Conservation (phyloP, 2,888 invertebrate genomes). For the Ichneumoninae sp. region DNA sequence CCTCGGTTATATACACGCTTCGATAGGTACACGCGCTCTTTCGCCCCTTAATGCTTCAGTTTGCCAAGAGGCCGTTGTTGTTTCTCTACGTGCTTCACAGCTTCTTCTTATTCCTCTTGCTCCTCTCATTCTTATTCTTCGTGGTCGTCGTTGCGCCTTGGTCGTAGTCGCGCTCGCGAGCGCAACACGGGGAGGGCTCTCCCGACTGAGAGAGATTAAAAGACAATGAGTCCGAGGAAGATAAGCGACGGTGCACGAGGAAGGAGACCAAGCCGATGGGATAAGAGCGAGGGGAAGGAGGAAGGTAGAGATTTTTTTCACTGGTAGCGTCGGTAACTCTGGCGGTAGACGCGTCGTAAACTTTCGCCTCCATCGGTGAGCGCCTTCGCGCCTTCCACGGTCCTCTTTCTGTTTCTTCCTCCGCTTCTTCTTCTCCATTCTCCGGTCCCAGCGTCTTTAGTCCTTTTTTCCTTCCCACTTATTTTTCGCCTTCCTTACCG, state of each 20-base stretch:
- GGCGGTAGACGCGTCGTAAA: conserved; percentile 82
- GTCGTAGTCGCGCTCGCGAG: conserved; percentile 24
- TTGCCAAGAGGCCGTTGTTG: conserved; percentile 27
- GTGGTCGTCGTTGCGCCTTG: not conserved
- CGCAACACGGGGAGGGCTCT: conserved; percentile 27
- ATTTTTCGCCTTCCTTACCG: conserved; percentile 63
- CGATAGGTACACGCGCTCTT: conserved; percentile 33
- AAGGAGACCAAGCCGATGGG: conserved; percentile 45
- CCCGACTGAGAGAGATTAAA: conserved; percentile 46
- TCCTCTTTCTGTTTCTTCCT: conserved; percentile 55
- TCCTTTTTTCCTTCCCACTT: conserved; percentile 56
- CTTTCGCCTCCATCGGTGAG: conserved; percentile 81
- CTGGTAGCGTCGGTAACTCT: conserved; percentile 82
- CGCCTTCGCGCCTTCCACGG: conserved; percentile 76
- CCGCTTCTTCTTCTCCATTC: conserved; percentile 63
- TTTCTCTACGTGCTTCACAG: conserved; percentile 41
- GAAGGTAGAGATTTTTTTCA: conserved; percentile 71
- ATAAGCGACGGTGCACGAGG: conserved; percentile 45
- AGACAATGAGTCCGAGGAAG: conserved; percentile 60
- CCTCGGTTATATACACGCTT: not conserved
- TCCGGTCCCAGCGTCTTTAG: conserved; percentile 46
- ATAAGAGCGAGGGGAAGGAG: conserved; percentile 39
- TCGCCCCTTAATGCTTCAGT: conserved; percentile 17
- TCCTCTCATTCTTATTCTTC: conserved; percentile 14
- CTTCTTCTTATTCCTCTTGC: conserved; percentile 34